Conservation (phyloP, 2,888 invertebrate genomes). For the Drosophila parthenogenetica region DNA sequence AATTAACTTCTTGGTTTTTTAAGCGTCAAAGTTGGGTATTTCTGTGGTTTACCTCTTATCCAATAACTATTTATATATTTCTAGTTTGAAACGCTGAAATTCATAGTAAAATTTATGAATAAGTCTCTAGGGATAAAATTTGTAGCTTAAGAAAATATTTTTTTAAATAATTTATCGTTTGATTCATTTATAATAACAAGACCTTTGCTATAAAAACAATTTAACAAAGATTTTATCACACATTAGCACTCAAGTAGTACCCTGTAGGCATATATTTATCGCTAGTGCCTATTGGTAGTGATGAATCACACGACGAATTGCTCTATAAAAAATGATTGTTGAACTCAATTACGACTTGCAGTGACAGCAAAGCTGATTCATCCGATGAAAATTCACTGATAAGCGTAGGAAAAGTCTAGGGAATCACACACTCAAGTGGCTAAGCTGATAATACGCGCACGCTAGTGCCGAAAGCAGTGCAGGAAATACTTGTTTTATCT, state of each 20-base stretch:
- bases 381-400: not conserved
- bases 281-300: not conserved
- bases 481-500: not conserved
- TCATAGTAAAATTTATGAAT: no score
- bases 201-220: not conserved
- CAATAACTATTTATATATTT: no score
- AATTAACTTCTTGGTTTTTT: no score
- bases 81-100: no score
- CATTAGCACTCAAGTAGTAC: not conserved
- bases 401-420: not conserved
- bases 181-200: constrained; percentile 1
- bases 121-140: no score
- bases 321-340: constrained; percentile 5
- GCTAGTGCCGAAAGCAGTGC: not conserved
- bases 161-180: not conserved
- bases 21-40: no score
- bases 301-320: constrained; percentile 38
- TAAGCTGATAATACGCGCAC: constrained; percentile 2
- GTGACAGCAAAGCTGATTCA: constrained; percentile 33
- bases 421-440: constrained; percentile 12
- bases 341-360: constrained; percentile 15
- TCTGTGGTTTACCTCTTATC: no score
- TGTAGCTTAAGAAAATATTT: no score
- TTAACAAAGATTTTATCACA: not conserved
- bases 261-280: not conserved